phyloP scores from a whole-genome alignment of 2,888 invertebrate genomes.

The Coleophora flavipennella region DNA sequence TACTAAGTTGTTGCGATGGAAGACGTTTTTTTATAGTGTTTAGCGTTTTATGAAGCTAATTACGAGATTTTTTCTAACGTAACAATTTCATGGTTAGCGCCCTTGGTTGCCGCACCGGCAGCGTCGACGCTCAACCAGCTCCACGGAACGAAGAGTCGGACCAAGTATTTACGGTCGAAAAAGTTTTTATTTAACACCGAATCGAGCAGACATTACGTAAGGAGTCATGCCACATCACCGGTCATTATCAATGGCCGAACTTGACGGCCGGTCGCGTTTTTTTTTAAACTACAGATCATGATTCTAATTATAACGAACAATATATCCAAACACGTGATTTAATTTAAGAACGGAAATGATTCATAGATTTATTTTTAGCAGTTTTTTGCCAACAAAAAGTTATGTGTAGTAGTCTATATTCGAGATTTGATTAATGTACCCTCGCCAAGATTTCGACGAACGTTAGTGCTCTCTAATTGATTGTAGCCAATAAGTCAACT shows the following conservation, averaged over 20 bases:
- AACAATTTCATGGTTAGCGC: no score
- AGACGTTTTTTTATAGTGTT: no score
- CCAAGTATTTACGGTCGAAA: constrained; percentile 1
- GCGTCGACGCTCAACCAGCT: constrained; percentile 3
- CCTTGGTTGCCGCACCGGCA: neutral
- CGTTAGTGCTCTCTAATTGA: no score
- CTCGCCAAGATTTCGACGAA: no score
- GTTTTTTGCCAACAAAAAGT: no score
- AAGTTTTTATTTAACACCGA: neutral
- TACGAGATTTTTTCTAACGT: no score
- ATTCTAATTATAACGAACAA: constrained; percentile 6
- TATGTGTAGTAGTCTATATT: no score
- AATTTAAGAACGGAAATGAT: neutral
- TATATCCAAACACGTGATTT: neutral
- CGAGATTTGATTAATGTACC: no score
- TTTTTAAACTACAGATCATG: constrained; percentile 3
- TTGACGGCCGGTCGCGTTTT: constrained; percentile 10
- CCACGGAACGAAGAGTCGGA: neutral
- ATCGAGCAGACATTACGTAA: constrained; percentile 17
- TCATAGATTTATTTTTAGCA: no score
- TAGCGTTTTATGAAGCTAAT: no score
- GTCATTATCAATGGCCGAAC: constrained; percentile 39
- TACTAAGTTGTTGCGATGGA: no score
- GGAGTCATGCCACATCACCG: constrained; percentile 32
- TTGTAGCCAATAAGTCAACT: no score